phyloP scores from a whole-genome alignment of 2,888 invertebrate genomes.

The Balanococcus diminutus region DNA sequence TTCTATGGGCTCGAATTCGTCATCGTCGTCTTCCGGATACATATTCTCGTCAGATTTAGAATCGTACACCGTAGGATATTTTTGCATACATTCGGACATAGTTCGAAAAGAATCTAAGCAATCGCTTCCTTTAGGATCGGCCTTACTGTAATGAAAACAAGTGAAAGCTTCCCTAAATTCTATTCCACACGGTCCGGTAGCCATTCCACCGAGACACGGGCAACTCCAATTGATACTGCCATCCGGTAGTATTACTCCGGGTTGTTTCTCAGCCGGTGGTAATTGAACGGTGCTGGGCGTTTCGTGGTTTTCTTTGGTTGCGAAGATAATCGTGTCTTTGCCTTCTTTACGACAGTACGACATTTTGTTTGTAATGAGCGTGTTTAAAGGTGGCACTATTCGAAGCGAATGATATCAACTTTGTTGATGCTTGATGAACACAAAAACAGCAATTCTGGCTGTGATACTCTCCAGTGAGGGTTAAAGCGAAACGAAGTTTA shows the following conservation, averaged over 20 bases:
- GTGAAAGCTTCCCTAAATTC: conserved; percentile 93
- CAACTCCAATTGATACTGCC: conserved; percentile 97
- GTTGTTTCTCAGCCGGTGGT: conserved; percentile 75
- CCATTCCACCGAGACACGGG: conserved; percentile 97
- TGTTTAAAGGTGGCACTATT: conserved; percentile 56
- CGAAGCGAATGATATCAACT: conserved; percentile 60
- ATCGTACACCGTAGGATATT: conserved; percentile 81
- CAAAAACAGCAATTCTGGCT: conserved; percentile 65
- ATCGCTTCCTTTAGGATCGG: conserved; percentile 90
- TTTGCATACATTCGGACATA: conserved; percentile 89
- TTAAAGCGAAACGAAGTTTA: conserved; percentile 67
- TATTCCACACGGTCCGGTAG: conserved; percentile 92
- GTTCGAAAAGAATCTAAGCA: conserved; percentile 88
- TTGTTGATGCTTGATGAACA: conserved; percentile 65
- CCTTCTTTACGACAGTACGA: conserved; percentile 63
- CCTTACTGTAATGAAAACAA: conserved; percentile 89
- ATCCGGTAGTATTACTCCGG: conserved; percentile 80
- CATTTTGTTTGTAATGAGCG: conserved; percentile 57
- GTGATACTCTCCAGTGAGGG: conserved; percentile 64
- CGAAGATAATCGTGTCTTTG: conserved; percentile 84
- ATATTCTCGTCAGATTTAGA: conserved; percentile 69
- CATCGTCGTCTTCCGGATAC: conserved; percentile 66
- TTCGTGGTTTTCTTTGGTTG: conserved; percentile 78
- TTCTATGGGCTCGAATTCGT: conserved; percentile 59
- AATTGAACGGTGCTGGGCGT: conserved; percentile 73